Base-by-base conservation (phyloP, 2,888 invertebrate genomes). In the Epinotia nisella region DNA sequence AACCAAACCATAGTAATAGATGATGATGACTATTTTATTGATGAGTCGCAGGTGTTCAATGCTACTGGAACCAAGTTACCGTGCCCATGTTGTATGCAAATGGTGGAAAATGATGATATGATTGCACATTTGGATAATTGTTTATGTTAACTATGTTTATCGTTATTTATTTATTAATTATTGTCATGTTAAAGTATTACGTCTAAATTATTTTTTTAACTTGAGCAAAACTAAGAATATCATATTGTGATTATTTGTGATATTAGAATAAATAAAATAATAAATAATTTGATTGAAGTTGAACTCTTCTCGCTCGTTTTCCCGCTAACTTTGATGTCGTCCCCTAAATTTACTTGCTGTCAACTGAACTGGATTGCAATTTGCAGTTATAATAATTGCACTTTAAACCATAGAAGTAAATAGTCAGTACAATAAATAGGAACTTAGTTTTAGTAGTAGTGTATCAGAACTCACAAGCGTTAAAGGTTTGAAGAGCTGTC, bases 401-500 rank as follows among this genome's bases (percentile, higher is more conserved):
- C 1, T 45, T 45, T 13, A 45, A 45, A 15, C 2, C 13, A 41
- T 45, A 45, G 15, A 13, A 24, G 21, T 24, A 24, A 13, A 13
- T 4, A 49, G 1, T n/a, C 4, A n/a, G 5, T n/a, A 49, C 15
- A 7, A 7, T n/a, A n/a, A 49, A 49, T 49, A 49, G 1, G 45
- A 13, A 21, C 56, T 24, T 11, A 13, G 56, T 13, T 41, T 13
- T 56, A 55, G 19, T 24, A 55, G 4, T 21, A 5, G 15, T 15
- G 21, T 13, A n/a, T n/a, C 19, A 55, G 13, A 61, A 88, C 90
- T 89, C 84, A 93, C 94, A 21, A 90, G 89, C 56, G 96, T 97
- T 67, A 98, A 85, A 11, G 97, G 96, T 74, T 95, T 95, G 89
- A 98, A 98, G 2, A 98, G 90, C 59, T 95, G 88, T 41, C 97